Evolutionary conservation across 2,888 invertebrate species (phyloP), one percentile per base, ranked within the genome.

Genomic region (Perithous albicinctus): DNA sequence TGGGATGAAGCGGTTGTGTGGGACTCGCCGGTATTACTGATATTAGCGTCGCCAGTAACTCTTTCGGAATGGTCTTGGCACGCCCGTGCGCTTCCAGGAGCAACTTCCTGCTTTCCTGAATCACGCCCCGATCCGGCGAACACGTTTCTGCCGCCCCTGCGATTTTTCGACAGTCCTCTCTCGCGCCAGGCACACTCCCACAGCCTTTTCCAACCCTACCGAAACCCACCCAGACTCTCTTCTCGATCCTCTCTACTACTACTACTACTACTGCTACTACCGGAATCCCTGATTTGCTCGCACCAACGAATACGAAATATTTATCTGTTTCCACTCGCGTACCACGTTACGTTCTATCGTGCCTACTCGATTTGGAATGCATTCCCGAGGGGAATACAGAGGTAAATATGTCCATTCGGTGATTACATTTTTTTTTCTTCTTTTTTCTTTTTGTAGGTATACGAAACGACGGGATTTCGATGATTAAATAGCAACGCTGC

Each of bases 21-120:
- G 78, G 85, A 85, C 75, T 85, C 56, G 5, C 64, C 84, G 86
- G 87, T 88, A 90, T 90, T 91, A 90, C 90, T 85, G 89, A 90
- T 90, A 90, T 90, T 89, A 91, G 89, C 87, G 87, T 90, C 87
- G 86, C 84, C 86, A 84, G 88, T 91, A 89, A 90, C 87, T 91
- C 89, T 88, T 88, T 87, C 83, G 85, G 85, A 90, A 90, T 88
- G 88, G 88, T 87, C 88, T 90, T 90, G 90, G 90, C 90, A 89
- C 88, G 86, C 87, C 86, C 85, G 85, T 75, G 80, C 79, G 80
- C 82, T 84, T 85, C 79, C 83, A 81, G 82, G 80, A 80, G 75
- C 81, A 80, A 84, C 83, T 84, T 84, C 75, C 84, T 78, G 72
- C 81, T 80, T 84, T 78, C 80, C 79, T 80, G 83, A 85, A 84